phyloP scores from a whole-genome alignment of 2,113 vertebrate genomes.

The Pteropus alecto region DNA sequence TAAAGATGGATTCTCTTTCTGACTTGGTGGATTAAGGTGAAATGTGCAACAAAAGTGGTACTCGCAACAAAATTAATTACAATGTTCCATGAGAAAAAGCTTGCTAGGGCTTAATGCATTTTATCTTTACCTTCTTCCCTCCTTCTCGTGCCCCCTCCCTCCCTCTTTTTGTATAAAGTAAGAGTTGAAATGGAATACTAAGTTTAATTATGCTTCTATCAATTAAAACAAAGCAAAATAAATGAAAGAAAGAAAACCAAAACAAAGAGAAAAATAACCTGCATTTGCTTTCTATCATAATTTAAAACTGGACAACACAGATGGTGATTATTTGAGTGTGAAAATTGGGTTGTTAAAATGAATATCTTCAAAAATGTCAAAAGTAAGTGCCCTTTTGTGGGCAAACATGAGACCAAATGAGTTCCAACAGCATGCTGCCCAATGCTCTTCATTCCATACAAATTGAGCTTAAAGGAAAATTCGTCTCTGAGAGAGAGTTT shows the following conservation, averaged over 20 bases:
- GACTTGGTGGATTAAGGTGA: background rate
- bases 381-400: conserved; percentile 73
- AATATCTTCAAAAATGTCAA: conserved; percentile 75
- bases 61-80: background rate
- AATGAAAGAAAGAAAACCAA: background rate
- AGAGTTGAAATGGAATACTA: background rate
- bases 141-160: background rate
- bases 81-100: background rate
- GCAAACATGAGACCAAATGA: conserved; percentile 65
- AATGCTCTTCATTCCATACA: conserved; percentile 41
- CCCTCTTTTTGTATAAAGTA: background rate
- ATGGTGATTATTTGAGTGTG: conserved; percentile 75
- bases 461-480: conserved; percentile 58
- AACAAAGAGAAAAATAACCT: background rate
- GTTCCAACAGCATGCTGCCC: conserved; percentile 44
- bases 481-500: conserved; percentile 31
- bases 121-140: background rate
- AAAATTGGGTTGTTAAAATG: conserved; percentile 72
- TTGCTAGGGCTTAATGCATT: background rate
- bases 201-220: background rate
- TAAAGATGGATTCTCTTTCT: conserved; percentile 6
- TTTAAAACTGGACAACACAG: conserved; percentile 64
- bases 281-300: background rate
- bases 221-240: background rate
- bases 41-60: background rate